Conservation (phyloP, 2,888 invertebrate genomes). For the Ptychoptera contaminata region DNA sequence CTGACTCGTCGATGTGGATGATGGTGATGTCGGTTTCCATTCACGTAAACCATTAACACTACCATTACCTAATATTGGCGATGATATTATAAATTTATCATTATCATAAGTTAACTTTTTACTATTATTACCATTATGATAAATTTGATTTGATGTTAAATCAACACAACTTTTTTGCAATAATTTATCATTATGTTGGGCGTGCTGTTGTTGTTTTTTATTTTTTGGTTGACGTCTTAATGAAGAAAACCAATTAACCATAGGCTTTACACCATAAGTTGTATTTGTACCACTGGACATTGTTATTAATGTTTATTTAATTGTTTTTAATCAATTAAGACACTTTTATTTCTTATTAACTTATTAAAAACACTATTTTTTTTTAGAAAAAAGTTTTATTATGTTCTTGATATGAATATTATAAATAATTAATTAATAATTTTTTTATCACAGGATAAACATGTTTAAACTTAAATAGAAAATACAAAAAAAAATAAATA, state of each 20-base stretch:
- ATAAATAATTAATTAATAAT: too few species aligned
- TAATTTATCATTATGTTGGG: conserved; percentile 15
- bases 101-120: neutral
- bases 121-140: conserved; percentile 19
- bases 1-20: neutral
- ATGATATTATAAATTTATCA: neutral
- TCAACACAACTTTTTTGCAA: conserved; percentile 31
- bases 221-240: conserved; percentile 41
- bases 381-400: conserved; percentile 8
- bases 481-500: too few species aligned
- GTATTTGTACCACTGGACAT: conserved; percentile 16
- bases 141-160: conserved; percentile 18
- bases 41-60: too few species aligned
- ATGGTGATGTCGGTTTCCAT: conserved; percentile 8
- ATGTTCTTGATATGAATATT: too few species aligned
- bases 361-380: too few species aligned
- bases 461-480: too few species aligned
- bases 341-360: conserved; percentile 1
- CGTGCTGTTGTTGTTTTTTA: conserved; percentile 17
- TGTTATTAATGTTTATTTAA: conserved; percentile 10
- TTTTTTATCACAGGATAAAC: conserved; percentile 8
- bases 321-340: conserved; percentile 6
- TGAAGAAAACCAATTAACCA: conserved; percentile 70
- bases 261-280: conserved; percentile 46
- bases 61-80: neutral